Evolutionary conservation across 2,888 invertebrate species (phyloP).

Genomic region (Eupithecia abbreviata): DNA sequence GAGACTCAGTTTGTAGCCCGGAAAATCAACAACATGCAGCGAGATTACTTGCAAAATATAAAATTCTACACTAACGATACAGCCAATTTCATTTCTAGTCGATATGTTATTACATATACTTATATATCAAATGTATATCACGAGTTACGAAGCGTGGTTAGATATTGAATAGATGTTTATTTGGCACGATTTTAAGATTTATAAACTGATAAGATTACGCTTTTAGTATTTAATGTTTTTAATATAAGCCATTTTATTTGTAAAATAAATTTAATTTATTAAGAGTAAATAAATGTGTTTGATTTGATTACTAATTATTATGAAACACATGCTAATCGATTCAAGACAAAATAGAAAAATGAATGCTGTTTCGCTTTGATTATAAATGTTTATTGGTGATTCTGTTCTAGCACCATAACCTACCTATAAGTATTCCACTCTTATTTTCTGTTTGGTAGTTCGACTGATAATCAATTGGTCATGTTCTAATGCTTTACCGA

Average conservation of each 20-base stretch:
- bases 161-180: not conserved
- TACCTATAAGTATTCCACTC: too few relatives aligned
- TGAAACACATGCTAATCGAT: not conserved
- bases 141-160: not conserved
- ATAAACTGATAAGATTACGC: slow-evolving; percentile 6
- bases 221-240: slow-evolving; percentile 1
- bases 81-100: slow-evolving; percentile 8
- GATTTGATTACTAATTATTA: slow-evolving; percentile 4
- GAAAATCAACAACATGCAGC: not conserved
- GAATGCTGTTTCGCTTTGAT: not conserved
- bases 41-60: not conserved
- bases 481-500: too few relatives aligned
- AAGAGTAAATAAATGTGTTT: slow-evolving; percentile 5
- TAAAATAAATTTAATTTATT: slow-evolving; percentile 2
- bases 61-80: not conserved
- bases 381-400: not conserved
- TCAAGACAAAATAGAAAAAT: not conserved
- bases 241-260: slow-evolving; percentile 2
- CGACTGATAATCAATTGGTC: too few relatives aligned
- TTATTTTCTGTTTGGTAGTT: too few relatives aligned
- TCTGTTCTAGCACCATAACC: not conserved
- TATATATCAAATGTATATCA: not conserved
- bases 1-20: not conserved
- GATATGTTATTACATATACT: not conserved
- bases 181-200: slow-evolving; percentile 4